These are phyloP conservation scores for Ophioninae sp. DNA, from an alignment of 2,888 invertebrate species.

Conservation along the genomic window DNA sequence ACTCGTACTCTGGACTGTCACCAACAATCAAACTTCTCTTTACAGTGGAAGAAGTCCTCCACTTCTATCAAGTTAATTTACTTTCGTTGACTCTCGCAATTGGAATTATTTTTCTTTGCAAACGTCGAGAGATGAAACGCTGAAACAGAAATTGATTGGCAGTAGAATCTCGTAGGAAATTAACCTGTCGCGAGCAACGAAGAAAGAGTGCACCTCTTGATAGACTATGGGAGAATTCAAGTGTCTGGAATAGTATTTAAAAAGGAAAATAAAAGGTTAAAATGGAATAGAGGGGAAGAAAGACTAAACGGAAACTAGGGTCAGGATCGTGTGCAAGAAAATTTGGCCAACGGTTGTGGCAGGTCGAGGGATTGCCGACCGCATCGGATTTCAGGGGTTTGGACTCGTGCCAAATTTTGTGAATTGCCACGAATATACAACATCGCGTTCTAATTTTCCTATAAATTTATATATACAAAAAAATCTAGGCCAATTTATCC, in stretches of 20 bases:
- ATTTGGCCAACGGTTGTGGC: constrained; percentile 45
- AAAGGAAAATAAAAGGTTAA: constrained; percentile 33
- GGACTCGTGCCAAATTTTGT: constrained; percentile 65
- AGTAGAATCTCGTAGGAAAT: no score
- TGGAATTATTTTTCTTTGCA: no score
- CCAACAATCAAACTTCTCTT: constrained; percentile 9
- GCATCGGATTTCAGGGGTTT: constrained; percentile 67
- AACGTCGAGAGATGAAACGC: no score
- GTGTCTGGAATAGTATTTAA: constrained; percentile 22
- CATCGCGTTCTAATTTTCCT: constrained; percentile 63
- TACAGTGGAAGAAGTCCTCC: background rate
- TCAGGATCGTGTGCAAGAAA: constrained; percentile 28
- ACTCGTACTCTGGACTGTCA: constrained; percentile 6
- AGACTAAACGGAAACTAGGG: background rate
- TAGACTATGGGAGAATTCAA: constrained; percentile 16
- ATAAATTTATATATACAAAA: constrained; percentile 58
- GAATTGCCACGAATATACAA: constrained; percentile 67
- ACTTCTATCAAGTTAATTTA: background rate
- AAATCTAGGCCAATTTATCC: constrained; percentile 48
- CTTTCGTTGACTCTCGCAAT: background rate
- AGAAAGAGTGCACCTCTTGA: background rate
- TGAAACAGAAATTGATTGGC: no score
- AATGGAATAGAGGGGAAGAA: constrained; percentile 14
- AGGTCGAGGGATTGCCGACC: constrained; percentile 35
- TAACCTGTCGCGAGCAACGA: background rate